A percentile compares a stretch with the other conserved stretches of the same genome.
phyloP scores from a whole-genome alignment of 2,113 vertebrate species.

The Larimichthys crocea region DNA sequence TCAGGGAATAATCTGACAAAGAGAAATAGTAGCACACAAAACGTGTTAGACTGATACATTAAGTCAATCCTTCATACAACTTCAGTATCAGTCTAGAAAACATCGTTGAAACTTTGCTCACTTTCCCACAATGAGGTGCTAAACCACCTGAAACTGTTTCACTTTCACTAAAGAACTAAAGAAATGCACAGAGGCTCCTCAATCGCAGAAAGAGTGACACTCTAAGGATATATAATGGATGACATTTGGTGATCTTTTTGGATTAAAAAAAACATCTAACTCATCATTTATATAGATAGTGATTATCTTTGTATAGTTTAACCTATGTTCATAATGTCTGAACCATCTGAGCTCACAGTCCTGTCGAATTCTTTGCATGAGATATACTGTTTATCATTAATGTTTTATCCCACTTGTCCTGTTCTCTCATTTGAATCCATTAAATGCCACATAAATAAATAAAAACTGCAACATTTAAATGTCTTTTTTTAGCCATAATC shows the following conservation, averaged over 20 bases:
- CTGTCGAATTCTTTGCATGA: not conserved
- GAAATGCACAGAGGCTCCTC: not conserved
- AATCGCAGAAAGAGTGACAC: not conserved
- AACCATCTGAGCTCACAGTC: not conserved
- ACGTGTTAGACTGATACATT: not conserved
- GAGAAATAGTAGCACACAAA: not conserved
- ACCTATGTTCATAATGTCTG: too few relatives aligned
- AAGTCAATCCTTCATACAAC: not conserved
- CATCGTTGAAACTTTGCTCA: not conserved
- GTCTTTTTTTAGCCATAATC: not conserved
- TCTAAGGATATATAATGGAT: not conserved
- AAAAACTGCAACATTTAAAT: not conserved
- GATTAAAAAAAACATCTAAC: not conserved
- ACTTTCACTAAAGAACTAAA: not conserved
- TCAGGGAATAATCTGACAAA: constrained; percentile 90
- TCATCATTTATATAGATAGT: not conserved
- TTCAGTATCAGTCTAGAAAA: not conserved
- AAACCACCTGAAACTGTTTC: not conserved
- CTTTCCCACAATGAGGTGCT: not conserved
- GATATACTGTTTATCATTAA: not conserved
- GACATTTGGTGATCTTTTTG: not conserved
- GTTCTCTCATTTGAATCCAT: not conserved
- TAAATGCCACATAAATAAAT: not conserved
- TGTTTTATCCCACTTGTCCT: not conserved
- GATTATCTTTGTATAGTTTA: not conserved